Conservation (phyloP, 92 coral and sea anemone genomes). For the Parazoanthus atlanticus region DNA sequence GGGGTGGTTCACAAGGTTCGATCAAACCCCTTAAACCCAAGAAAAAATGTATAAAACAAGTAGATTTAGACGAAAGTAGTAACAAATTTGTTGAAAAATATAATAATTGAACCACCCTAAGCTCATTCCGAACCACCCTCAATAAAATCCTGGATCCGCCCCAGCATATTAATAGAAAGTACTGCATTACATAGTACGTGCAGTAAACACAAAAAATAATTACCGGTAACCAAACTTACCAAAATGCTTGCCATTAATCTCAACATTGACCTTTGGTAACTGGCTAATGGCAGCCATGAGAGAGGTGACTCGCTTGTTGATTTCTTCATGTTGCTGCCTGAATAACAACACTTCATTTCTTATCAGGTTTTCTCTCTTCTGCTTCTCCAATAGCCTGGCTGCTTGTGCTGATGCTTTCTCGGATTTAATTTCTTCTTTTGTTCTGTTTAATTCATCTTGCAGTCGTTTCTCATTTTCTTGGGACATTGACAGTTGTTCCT, state of each 20-base stretch:
- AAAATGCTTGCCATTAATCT: constrained; percentile 73
- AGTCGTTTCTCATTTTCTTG: constrained; percentile 75
- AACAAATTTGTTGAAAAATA: no score
- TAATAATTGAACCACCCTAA: no score
- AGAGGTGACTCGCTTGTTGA: constrained; percentile 63
- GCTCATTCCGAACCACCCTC: no score
- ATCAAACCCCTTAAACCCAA: no score
- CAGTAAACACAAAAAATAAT: no score
- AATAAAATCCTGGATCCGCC: no score
- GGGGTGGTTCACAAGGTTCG: no score
- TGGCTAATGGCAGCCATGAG: constrained; percentile 60
- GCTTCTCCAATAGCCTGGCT: constrained; percentile 79
- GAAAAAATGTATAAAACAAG: no score
- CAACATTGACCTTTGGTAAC: constrained; percentile 71
- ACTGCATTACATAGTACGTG: no score
- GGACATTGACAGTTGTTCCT: constrained; percentile 69
- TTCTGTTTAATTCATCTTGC: constrained; percentile 70
- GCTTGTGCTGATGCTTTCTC: constrained; percentile 91
- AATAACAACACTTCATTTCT: constrained; percentile 67
- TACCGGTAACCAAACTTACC: constrained; percentile 52
- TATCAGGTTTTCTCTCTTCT: constrained; percentile 68
- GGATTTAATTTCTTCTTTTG: constrained; percentile 82
- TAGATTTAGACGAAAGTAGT: no score
- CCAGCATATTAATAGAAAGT: no score
- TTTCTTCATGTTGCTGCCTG: constrained; percentile 69